phyloP scores from a whole-genome alignment of 2,113 vertebrate species.

The Boulengerochromis microlepis region DNA sequence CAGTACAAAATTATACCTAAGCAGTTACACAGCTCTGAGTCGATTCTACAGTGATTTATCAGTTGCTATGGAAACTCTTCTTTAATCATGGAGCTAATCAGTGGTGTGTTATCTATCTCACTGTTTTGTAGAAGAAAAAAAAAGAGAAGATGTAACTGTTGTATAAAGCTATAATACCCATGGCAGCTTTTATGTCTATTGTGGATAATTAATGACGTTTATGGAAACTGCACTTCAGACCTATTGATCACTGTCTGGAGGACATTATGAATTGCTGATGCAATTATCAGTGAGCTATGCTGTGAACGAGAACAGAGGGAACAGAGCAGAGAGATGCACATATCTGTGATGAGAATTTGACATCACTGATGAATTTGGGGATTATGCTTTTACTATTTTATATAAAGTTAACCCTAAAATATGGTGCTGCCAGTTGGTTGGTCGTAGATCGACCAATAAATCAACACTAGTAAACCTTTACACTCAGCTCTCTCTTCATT shows the following conservation, averaged over 20 bases:
- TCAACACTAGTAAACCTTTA: neutral
- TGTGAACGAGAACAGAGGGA: neutral
- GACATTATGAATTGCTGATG: slow-evolving; percentile 20
- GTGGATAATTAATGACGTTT: slow-evolving; percentile 22
- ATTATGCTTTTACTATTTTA: neutral
- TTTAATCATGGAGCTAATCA: slow-evolving; percentile 15
- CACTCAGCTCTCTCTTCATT: neutral
- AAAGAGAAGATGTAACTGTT: neutral
- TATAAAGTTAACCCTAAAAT: neutral
- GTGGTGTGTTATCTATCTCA: neutral
- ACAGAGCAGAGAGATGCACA: neutral
- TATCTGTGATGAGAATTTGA: neutral
- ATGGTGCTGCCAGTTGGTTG: neutral
- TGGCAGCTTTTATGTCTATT: neutral
- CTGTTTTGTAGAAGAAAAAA: neutral
- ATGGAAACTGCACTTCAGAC: slow-evolving; percentile 2
- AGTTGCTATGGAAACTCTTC: neutral
- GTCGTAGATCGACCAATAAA: neutral
- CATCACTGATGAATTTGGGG: neutral
- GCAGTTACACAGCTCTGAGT: neutral
- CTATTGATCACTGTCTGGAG: slow-evolving; percentile 32
- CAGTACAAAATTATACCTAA: neutral
- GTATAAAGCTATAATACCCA: neutral
- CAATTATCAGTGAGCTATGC: neutral
- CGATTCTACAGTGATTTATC: neutral